Evolutionary conservation across 2,888 invertebrate genomes (phyloP), one percentile per base, ranked within the genome.

Genomic region (Eucriotettix oculatus): DNA sequence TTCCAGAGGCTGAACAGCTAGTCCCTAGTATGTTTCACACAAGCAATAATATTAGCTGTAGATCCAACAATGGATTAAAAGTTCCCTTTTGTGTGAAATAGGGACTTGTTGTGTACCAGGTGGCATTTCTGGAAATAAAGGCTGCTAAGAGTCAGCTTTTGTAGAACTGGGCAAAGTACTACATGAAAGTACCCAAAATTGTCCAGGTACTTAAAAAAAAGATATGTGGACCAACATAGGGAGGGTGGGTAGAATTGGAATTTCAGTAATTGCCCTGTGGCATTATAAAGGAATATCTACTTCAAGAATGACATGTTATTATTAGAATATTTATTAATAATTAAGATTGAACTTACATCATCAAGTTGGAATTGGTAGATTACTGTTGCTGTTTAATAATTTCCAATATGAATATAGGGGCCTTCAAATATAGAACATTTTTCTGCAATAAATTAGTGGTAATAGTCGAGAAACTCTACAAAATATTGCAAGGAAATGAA

Each of bases 331-430:
- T 29, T 29, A 29, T 14, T 48, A n/a, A 48, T 48, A 48, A 7
- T 48, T 14, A 48, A 48, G 48, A 14, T 12, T 16, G 17, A 54
- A 16, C n/a, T 17, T 54, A 29, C 42, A 42, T 55, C 16, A 42
- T 55, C 55, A 55, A 41, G 42, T 55, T 55, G 55, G 55, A 55
- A 55, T 55, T 55, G 55, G 40, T 40, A 55, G 55, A 55, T 41
- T 41, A 55, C 14, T 40, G 29, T n/a, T 41, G 55, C 42, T 40
- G 17, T 55, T 17, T 29, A 55, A 17, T 17, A 54, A 29, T 42
- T 55, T 55, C 55, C 55, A 55, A 42, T 55, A 42, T 55, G 55
- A 41, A 55, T 29, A 29, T 55, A 55, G 55, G 29, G 55, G 55
- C 55, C 55, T 55, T 55, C 40, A 41, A 17, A 55, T 14, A 54